Percentiles rank a stretch among this genome's conserved stretches.
Conservation (phyloP, 2,888 invertebrate species). For the Apotomis capreana region DNA sequence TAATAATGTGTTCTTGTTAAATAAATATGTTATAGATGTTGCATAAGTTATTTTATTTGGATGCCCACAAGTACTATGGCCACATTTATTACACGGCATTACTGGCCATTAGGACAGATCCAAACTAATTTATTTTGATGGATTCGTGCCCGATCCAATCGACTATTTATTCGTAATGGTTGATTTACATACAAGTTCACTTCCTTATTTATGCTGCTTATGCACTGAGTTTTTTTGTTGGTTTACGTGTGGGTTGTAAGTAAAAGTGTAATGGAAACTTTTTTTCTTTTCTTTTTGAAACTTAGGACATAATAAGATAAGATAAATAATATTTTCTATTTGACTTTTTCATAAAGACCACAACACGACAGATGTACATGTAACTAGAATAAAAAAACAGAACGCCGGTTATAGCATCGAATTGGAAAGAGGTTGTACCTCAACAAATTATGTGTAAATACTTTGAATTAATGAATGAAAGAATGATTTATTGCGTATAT, state of each 20-base stretch:
- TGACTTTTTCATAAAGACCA: too few relatives aligned
- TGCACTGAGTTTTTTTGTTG: background rate
- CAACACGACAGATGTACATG: too few relatives aligned
- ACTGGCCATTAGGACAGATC: constrained; percentile 2
- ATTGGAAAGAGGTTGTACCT: too few relatives aligned
- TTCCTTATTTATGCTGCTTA: constrained; percentile 10
- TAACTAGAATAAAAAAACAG: too few relatives aligned
- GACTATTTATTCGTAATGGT: constrained; percentile 20
- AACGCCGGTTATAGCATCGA: too few relatives aligned
- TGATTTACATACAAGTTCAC: constrained; percentile 16
- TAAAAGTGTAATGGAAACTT: background rate
- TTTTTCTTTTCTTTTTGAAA: too few relatives aligned
- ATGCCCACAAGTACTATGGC: background rate
- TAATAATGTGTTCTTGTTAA: background rate
- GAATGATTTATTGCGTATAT: too few relatives aligned
- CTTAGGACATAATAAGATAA: too few relatives aligned
- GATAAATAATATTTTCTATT: too few relatives aligned
- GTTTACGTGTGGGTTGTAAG: background rate
- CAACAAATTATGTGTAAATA: too few relatives aligned
- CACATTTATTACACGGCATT: constrained; percentile 16
- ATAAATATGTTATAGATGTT: background rate
- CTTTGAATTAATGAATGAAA: too few relatives aligned
- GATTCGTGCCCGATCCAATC: constrained; percentile 12
- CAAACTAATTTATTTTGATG: constrained; percentile 27
- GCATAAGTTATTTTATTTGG: constrained; percentile 10